A percentile compares a stretch with the other conserved stretches of the same genome.
Evolutionary conservation across 2,888 invertebrate genomes (phyloP).

Genomic region (Leucoma salicis): DNA sequence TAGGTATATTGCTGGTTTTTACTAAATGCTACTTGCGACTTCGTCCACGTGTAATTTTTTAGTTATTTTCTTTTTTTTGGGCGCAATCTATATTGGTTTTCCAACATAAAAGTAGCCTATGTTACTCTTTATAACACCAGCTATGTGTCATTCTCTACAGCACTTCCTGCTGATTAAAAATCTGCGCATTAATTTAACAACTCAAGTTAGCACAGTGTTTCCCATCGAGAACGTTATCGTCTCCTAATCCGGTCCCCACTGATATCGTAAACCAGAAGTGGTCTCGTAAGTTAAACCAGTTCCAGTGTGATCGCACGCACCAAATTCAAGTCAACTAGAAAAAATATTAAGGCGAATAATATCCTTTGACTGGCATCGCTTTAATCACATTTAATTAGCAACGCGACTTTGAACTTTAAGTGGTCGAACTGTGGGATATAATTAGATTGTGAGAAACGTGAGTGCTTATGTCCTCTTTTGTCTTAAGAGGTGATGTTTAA

Average conservation of each 20-base stretch:
- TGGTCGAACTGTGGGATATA: slow-evolving; percentile 36
- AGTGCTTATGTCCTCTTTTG: slow-evolving; percentile 52
- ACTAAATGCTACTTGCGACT: too few relatives aligned
- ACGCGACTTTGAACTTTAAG: slow-evolving; percentile 49
- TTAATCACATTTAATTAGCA: slow-evolving; percentile 34
- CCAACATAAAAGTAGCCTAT: too few relatives aligned
- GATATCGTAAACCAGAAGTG: slow-evolving; percentile 78
- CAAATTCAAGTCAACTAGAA: slow-evolving; percentile 50
- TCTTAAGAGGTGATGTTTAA: slow-evolving; percentile 49
- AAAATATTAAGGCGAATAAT: slow-evolving; percentile 55
- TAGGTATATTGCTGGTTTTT: too few relatives aligned
- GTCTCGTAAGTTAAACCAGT: slow-evolving; percentile 73
- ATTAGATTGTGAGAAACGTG: slow-evolving; percentile 36
- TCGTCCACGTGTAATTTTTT: too few relatives aligned
- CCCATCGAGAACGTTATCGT: slow-evolving; percentile 73
- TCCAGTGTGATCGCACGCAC: slow-evolving; percentile 66
- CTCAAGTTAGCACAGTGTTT: slow-evolving; percentile 68
- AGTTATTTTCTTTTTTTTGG: too few relatives aligned
- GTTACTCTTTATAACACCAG: too few relatives aligned
- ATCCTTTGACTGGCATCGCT: slow-evolving; percentile 45
- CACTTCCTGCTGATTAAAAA: slow-evolving; percentile 61
- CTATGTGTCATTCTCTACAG: too few relatives aligned
- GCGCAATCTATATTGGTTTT: too few relatives aligned
- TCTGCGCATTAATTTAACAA: slow-evolving; percentile 63
- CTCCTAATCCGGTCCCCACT: slow-evolving; percentile 74